These are phyloP conservation scores for Bubo scandiacus DNA, from an alignment of 2,113 vertebrate species.

Conservation along the genomic window DNA sequence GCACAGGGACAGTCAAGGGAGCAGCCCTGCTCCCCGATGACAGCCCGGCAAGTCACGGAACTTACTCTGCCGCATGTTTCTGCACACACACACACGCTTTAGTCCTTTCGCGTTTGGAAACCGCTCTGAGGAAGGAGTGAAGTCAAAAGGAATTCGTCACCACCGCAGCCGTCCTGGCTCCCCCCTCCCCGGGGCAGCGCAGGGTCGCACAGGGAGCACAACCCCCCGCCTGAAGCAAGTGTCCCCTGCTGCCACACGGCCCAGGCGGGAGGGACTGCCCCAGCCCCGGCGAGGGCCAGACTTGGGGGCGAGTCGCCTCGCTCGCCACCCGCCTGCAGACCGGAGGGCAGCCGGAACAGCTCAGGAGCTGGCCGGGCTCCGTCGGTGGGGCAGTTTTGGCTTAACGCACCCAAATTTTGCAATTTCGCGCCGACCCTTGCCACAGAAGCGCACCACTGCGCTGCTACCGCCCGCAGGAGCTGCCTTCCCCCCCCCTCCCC, in stretches of 20 bases:
- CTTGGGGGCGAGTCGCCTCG: not conserved
- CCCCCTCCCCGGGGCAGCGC: too few species aligned
- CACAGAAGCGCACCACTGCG: rapidly evolving
- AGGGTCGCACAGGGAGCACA: rapidly evolving
- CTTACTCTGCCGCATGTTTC: not conserved
- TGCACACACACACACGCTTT: rapidly evolving
- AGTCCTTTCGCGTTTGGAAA: rapidly evolving
- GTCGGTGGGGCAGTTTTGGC: not conserved
- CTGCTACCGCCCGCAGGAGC: not conserved
- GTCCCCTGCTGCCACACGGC: too few species aligned
- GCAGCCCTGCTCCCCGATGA: not conserved
- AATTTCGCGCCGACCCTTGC: rapidly evolving
- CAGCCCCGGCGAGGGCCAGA: too few species aligned
- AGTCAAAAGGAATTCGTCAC: not conserved
- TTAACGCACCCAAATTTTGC: not conserved
- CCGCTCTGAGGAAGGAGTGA: too few species aligned
- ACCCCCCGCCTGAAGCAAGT: rapidly evolving
- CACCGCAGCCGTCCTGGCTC: not conserved
- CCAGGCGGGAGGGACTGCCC: not conserved
- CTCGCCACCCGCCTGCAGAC: not conserved
- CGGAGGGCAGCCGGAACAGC: not conserved
- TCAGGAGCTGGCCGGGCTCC: not conserved
- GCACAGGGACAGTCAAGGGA: rapidly evolving
- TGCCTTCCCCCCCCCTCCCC: too few species aligned
- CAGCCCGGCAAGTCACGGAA: not conserved